phyloP scores from a whole-genome alignment of 2,888 invertebrate genomes.

The Polyploca ridens region DNA sequence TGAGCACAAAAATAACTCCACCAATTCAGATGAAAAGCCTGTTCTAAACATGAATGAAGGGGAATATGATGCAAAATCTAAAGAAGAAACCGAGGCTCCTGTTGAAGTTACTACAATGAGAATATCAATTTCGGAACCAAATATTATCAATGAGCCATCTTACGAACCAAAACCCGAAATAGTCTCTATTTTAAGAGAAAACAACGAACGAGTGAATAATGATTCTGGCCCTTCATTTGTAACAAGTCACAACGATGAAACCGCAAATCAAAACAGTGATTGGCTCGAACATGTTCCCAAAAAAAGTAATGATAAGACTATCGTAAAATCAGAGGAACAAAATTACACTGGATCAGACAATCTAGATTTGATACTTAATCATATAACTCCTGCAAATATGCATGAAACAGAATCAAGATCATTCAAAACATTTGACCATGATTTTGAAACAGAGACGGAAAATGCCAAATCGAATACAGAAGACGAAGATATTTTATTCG shows the following conservation, averaged over 20 bases:
- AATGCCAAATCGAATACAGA: slow-evolving; percentile 27
- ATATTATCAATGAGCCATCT: slow-evolving; percentile 55
- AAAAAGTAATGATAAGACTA: not conserved
- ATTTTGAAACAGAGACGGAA: slow-evolving; percentile 44
- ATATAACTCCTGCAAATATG: slow-evolving; percentile 30
- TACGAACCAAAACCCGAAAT: slow-evolving; percentile 60
- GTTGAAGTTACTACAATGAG: slow-evolving; percentile 47
- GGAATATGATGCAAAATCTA: slow-evolving; percentile 33
- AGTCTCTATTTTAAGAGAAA: slow-evolving; percentile 50
- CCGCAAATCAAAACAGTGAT: slow-evolving; percentile 49
- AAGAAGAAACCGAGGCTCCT: slow-evolving; percentile 24
- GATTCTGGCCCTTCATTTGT: slow-evolving; percentile 17
- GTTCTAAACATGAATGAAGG: slow-evolving; percentile 38
- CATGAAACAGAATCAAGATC: slow-evolving; percentile 57
- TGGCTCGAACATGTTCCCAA: slow-evolving; percentile 53
- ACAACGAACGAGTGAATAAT: slow-evolving; percentile 24
- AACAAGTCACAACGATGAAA: slow-evolving; percentile 28
- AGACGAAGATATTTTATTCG: slow-evolving; percentile 42
- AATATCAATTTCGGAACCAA: slow-evolving; percentile 52
- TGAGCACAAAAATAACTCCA: slow-evolving; percentile 34
- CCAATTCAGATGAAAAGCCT: slow-evolving; percentile 31
- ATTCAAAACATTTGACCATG: slow-evolving; percentile 52
- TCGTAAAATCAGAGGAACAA: slow-evolving; percentile 21
- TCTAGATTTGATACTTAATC: slow-evolving; percentile 33
- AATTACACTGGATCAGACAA: slow-evolving; percentile 21